Evolutionary conservation across 2,113 vertebrate species (phyloP).

Genomic region (Macquaria ambigua): DNA sequence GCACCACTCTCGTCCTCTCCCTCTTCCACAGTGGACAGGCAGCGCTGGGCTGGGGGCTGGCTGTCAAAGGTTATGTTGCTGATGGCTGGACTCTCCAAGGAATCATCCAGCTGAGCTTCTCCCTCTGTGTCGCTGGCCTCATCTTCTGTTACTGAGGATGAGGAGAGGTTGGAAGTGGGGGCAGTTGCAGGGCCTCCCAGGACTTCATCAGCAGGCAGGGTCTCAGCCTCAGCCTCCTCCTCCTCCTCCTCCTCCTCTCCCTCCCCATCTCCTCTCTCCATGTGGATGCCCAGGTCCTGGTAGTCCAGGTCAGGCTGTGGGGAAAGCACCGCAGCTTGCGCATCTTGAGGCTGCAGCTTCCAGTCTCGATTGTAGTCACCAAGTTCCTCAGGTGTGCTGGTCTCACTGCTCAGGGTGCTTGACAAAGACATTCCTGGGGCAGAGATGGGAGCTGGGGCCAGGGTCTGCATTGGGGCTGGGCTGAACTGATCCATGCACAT

Average conservation of each 20-base stretch:
- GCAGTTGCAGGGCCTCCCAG: conserved; percentile 74
- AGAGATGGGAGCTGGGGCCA: conserved; percentile 13
- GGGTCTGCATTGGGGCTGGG: conserved; percentile 25
- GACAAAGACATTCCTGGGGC: conserved; percentile 77
- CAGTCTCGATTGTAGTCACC: conserved; percentile 76
- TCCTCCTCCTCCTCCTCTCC: conserved; percentile 77
- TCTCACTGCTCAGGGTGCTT: conserved; percentile 85
- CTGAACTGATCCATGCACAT: conserved; percentile 12
- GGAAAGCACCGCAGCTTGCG: conserved; percentile 21
- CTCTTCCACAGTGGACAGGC: conserved; percentile 77
- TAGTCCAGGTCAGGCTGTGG: conserved; percentile 67
- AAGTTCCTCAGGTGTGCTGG: conserved; percentile 86
- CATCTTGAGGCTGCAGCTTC: conserved; percentile 63
- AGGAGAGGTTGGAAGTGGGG: conserved; percentile 77
- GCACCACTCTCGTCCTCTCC: conserved; percentile 61
- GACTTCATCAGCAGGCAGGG: conserved; percentile 80
- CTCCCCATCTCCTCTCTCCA: conserved; percentile 47
- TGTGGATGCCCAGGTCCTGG: conserved; percentile 73
- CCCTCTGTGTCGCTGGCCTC: conserved; percentile 85
- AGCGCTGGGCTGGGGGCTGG: conserved; percentile 55
- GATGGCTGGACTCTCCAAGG: conserved; percentile 29
- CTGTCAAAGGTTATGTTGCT: conserved; percentile 46
- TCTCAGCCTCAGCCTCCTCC: conserved; percentile 77
- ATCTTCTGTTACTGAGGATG: conserved; percentile 82
- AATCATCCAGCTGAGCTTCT: conserved; percentile 80